Percentiles rank a stretch among this genome's conserved stretches.
Evolutionary conservation across 2,888 invertebrate species (phyloP).

Genomic region (Cephalotes varians): DNA sequence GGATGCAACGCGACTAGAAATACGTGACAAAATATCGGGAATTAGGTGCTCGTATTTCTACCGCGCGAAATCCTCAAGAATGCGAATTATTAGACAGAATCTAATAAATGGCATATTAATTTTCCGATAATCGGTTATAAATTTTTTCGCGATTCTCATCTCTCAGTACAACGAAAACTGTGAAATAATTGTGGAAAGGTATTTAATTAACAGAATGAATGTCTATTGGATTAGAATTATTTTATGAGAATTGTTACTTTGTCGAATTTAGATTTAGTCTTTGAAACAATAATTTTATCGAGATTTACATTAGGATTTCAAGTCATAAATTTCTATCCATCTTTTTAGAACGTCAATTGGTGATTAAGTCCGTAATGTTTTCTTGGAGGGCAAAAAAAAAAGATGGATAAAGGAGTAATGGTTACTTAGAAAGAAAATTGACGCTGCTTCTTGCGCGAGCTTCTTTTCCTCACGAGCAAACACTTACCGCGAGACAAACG

Average conservation of each 20-base stretch:
- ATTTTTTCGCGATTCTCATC: not conserved
- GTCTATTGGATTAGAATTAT: not conserved
- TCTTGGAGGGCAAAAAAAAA: conserved; percentile 1
- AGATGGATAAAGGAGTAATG: conserved; percentile 29
- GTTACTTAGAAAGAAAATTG: conserved; percentile 34
- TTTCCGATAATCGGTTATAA: not conserved
- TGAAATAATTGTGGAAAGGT: not conserved
- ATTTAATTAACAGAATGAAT: not conserved
- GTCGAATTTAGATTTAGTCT: conserved; percentile 4
- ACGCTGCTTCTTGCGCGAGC: conserved; percentile 25
- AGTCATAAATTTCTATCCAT: conserved; percentile 29
- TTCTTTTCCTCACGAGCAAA: not conserved
- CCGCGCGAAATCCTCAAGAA: not conserved
- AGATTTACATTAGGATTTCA: not conserved
- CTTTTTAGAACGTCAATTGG: conserved; percentile 18
- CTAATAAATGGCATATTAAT: not conserved
- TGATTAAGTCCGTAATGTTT: conserved; percentile 26
- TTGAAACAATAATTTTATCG: not conserved
- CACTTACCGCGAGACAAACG: conserved; percentile 5
- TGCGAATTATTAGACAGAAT: not conserved
- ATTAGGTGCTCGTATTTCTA: conserved; percentile 8
- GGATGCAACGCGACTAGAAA: conserved; percentile 29
- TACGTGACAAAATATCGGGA: conserved; percentile 38
- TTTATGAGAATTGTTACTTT: not conserved
- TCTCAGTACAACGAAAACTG: not conserved